phyloP scores from a whole-genome alignment of 2,113 vertebrate genomes.

The Rhinogobius similis region DNA sequence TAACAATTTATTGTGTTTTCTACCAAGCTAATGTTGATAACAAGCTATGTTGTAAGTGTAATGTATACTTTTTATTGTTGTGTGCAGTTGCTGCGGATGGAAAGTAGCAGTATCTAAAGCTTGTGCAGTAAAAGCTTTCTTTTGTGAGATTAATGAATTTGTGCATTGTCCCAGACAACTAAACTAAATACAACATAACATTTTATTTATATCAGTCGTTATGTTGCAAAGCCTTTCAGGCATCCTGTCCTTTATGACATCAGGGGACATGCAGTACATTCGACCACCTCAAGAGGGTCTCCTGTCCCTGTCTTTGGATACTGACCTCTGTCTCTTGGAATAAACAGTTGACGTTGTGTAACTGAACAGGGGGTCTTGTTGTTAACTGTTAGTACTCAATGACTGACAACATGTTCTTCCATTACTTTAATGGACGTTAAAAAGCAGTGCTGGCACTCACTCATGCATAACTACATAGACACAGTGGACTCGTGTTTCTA shows the following conservation, averaged over 20 bases:
- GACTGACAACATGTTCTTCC: neutral
- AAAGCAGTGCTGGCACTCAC: neutral
- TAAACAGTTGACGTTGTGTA: neutral
- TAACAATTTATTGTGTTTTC: too few species aligned
- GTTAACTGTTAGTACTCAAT: neutral
- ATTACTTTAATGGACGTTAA: neutral
- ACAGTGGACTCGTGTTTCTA: slow-evolving; percentile 18
- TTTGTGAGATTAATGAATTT: too few species aligned
- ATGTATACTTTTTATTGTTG: too few species aligned
- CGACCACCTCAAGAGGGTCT: neutral
- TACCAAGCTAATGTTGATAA: too few species aligned
- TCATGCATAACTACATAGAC: neutral
- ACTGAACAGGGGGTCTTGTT: neutral
- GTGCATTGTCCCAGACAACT: too few species aligned
- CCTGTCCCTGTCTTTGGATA: neutral
- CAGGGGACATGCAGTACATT: neutral
- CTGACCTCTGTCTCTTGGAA: neutral
- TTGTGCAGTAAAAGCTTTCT: too few species aligned
- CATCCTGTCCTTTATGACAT: neutral
- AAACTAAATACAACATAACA: too few species aligned
- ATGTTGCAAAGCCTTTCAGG: too few species aligned
- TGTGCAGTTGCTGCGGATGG: too few species aligned
- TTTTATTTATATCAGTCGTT: too few species aligned
- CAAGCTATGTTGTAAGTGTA: too few species aligned
- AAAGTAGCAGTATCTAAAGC: too few species aligned